Conservation (phyloP, 1,140 invertebrate genomes). For the Trachelipus rathkii region DNA sequence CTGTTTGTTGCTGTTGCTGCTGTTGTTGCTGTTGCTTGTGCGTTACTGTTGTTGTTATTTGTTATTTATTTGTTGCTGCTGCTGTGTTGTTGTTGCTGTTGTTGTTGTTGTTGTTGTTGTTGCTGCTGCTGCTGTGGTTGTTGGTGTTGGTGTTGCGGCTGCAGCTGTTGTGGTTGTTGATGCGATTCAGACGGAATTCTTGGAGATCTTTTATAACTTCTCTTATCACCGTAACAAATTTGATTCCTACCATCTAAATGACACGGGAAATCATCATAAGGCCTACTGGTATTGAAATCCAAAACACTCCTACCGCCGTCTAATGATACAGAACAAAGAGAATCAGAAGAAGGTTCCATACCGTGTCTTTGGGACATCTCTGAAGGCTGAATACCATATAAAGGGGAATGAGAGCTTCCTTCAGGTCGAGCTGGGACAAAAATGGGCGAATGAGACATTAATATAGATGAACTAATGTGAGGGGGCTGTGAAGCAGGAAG, state of each 20-base stretch:
- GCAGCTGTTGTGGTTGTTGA: background rate
- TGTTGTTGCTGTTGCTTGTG: background rate
- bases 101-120: background rate
- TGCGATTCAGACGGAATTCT: background rate
- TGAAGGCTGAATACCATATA: background rate
- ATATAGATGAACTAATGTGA: background rate
- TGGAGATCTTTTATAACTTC: background rate
- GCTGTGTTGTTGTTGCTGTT: background rate
- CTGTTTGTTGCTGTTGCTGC: background rate
- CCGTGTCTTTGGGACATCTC: background rate
- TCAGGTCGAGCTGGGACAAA: background rate
- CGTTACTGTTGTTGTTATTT: background rate
- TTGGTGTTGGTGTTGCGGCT: background rate
- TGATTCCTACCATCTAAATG: background rate
- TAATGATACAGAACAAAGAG: background rate
- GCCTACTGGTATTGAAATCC: background rate
- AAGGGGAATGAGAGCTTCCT: background rate
- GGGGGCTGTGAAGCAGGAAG: background rate
- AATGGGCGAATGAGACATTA: background rate
- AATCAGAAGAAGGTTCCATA: background rate
- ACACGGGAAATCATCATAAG: background rate
- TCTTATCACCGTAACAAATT: background rate
- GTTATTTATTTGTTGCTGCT: background rate
- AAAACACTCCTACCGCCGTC: background rate
- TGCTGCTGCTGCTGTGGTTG: background rate